Base-by-base conservation (phyloP, 2,888 invertebrate species). In the Eristalinus sepulchralis region DNA sequence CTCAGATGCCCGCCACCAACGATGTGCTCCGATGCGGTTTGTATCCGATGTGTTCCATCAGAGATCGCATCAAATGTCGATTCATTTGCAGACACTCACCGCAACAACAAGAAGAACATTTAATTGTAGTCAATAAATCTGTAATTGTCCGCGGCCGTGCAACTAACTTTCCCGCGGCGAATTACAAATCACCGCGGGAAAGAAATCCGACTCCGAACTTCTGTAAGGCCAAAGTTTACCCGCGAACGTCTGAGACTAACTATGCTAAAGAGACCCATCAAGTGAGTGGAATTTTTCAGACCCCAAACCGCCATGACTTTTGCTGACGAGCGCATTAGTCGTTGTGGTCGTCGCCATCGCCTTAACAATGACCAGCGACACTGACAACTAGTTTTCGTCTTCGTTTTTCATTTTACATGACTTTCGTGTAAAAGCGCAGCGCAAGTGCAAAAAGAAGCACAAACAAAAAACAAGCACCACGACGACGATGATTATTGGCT, bases 91-190 rank as follows among this genome's bases (percentile, higher is more conserved):
- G 31, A 22, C 39, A 20, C 24, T n/a, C 31, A 60, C 20, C 27
- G n/a, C 33, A 17, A 27, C 62, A 75, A 34, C 62, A 75, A 47
- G 47, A 75, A 70, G 22, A 71, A 72, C 36, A 73, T 70, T 77
- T 85, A 85, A 85, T 85, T 82, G 82, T 55, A 85, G 66, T 72
- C 82, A 81, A 85, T 81, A 72, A 85, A 85, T 77, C 64, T 77
- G 73, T 60, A 66, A 80, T 80, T 66, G 79, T 27, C 31, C 22
- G 31, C 60, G 57, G 5, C 27, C 5, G 5, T 27, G 27, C 27
- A 5, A 27, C 27, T 67, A 72, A 82, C 85, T 85, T 85, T 85
- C 77, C 39, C 81, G 68, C n/a, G 9, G n/a, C 22, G 33, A 2
- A 71, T 67, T 55, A 62, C 39, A 80, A 81, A 72, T 64, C 68